A percentile compares a stretch with the other conserved stretches of the same genome.
Conservation (phyloP, 1,140 invertebrate species). For the Paraescarpia echinospica region DNA sequence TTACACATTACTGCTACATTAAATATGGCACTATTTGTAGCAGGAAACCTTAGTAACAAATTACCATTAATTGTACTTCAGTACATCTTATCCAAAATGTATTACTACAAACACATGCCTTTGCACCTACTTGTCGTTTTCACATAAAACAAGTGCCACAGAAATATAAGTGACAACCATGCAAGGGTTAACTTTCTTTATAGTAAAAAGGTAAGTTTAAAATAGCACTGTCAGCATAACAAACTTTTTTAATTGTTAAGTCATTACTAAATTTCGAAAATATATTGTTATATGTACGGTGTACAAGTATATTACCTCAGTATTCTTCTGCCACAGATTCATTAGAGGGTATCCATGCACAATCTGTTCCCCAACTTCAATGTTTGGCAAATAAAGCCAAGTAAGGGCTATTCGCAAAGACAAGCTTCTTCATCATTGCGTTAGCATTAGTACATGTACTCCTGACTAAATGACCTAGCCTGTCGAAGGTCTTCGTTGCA, state of each 20-base stretch:
- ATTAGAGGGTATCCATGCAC: background rate
- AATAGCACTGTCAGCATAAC: background rate
- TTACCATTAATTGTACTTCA: background rate
- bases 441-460: background rate
- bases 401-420: background rate
- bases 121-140: background rate
- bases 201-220: background rate
- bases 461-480: background rate
- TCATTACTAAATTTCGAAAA: background rate
- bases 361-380: background rate
- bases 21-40: background rate
- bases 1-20: background rate
- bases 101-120: background rate
- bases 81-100: background rate
- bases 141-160: background rate
- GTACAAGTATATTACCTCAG: background rate
- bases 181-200: background rate
- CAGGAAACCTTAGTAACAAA: background rate
- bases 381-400: background rate
- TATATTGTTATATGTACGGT: background rate
- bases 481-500: background rate
- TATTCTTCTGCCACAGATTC: background rate
- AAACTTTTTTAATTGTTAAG: background rate
- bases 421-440: background rate
- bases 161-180: background rate